Evolutionary conservation across 2,888 invertebrate species (phyloP).

Genomic region (Tiliacea aurago): DNA sequence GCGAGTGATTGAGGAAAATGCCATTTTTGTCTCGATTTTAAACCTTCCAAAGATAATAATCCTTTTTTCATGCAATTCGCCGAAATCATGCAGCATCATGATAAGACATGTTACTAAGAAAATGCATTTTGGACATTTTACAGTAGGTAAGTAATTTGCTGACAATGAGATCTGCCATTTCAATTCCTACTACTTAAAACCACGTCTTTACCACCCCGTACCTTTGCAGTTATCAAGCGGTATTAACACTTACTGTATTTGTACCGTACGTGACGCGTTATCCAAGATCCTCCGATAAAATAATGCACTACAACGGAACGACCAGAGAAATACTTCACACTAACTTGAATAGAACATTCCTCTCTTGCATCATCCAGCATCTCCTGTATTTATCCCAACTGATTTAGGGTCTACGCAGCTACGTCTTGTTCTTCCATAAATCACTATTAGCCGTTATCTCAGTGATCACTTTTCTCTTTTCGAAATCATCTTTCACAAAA

Average conservation of each 20-base stretch:
- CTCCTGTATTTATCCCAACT: neutral
- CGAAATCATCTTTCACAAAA: neutral
- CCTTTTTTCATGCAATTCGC: neutral
- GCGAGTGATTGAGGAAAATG: slow-evolving; percentile 28
- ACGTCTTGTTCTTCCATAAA: neutral
- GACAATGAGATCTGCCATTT: neutral
- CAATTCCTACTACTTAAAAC: neutral
- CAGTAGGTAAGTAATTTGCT: neutral
- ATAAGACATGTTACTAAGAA: neutral
- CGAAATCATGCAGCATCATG: neutral
- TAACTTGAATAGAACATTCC: neutral
- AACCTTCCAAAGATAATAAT: neutral
- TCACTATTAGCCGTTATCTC: neutral
- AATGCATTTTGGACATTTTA: neutral
- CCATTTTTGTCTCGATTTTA: slow-evolving; percentile 5
- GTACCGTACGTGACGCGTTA: slow-evolving; percentile 6
- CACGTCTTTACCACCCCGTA: neutral
- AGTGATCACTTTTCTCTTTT: neutral
- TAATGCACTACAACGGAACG: neutral
- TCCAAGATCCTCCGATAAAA: slow-evolving; percentile 23
- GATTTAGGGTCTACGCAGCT: neutral
- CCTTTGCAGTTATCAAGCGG: neutral
- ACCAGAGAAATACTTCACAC: neutral
- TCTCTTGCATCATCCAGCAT: neutral
- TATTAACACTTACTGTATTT: slow-evolving; percentile 3